Evolutionary conservation across 2,113 vertebrate genomes (phyloP).

Genomic region (Pelobates fuscus): DNA sequence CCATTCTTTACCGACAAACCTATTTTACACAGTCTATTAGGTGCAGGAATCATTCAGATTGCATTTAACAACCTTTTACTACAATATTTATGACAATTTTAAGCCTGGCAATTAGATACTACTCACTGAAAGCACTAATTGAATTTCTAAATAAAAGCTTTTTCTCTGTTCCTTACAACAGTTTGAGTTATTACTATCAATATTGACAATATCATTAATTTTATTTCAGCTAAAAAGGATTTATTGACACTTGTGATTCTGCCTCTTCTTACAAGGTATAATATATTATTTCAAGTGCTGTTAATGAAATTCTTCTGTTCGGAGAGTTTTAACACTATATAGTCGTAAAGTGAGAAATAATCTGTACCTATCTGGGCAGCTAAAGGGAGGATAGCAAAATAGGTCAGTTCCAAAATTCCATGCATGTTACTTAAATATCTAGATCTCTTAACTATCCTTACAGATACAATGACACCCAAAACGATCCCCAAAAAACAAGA

Average conservation of each 20-base stretch:
- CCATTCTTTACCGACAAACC: constrained; percentile 16
- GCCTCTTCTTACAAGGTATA: constrained; percentile 23
- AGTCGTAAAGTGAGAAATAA: not conserved
- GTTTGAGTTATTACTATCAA: constrained; percentile 24
- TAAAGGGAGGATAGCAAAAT: too few species aligned
- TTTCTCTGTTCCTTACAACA: constrained; percentile 25
- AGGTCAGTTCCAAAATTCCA: too few species aligned
- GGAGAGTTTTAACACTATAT: not conserved
- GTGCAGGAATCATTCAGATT: constrained; percentile 12
- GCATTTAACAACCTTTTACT: constrained; percentile 33
- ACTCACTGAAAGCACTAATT: constrained; percentile 39
- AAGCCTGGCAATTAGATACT: constrained; percentile 43
- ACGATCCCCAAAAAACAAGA: too few species aligned
- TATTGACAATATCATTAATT: constrained; percentile 49
- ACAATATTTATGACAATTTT: constrained; percentile 40
- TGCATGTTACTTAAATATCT: too few species aligned
- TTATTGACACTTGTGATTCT: constrained; percentile 43
- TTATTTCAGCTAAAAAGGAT: constrained; percentile 39
- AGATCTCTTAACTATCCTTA: too few species aligned
- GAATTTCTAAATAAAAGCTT: constrained; percentile 47
- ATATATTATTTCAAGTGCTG: constrained; percentile 36
- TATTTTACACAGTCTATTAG: constrained; percentile 35
- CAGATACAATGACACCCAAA: too few species aligned
- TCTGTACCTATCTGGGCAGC: too few species aligned
- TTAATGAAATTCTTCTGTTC: constrained; percentile 28